Evolutionary conservation across 2,797 vertebrate species (phyloP).

Genomic region (Labroides dimidiatus): DNA sequence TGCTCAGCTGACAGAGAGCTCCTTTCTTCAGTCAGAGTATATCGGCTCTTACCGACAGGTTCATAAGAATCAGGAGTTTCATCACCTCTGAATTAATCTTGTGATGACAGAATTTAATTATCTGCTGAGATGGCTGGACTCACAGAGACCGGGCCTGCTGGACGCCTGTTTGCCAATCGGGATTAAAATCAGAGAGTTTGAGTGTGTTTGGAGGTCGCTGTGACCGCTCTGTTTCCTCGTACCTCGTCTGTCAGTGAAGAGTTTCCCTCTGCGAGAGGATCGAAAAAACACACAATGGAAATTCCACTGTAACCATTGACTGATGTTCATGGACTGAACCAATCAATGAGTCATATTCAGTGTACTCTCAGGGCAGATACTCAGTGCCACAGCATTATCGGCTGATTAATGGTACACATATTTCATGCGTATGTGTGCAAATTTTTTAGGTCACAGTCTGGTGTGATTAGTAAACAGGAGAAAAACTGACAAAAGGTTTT

Average conservation of each 20-base stretch:
- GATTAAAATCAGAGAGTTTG: constrained; percentile 14
- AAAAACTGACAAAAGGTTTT: too few relatives aligned
- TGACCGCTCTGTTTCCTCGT: constrained; percentile 41
- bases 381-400: not conserved
- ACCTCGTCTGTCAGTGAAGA: constrained; percentile 18
- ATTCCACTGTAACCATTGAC: constrained; percentile 69
- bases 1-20: constrained; percentile 38
- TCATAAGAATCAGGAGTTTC: constrained; percentile 50
- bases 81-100: constrained; percentile 57
- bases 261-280: constrained; percentile 36
- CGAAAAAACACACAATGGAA: constrained; percentile 69
- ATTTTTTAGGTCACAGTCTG: not conserved
- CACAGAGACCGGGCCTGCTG: constrained; percentile 2
- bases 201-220: constrained; percentile 59
- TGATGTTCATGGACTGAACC: constrained; percentile 46
- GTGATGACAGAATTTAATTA: constrained; percentile 48
- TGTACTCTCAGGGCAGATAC: constrained; percentile 10
- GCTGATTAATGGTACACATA: not conserved
- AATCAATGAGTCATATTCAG: constrained; percentile 68
- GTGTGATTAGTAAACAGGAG: too few relatives aligned
- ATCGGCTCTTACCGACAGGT: constrained; percentile 13
- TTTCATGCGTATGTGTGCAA: not conserved
- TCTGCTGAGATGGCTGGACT: constrained; percentile 12
- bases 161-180: constrained; percentile 24
- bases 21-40: constrained; percentile 39